These are phyloP conservation scores for Drosophila ambigua DNA, from an alignment of 1,140 invertebrate species.

Conservation along the genomic window DNA sequence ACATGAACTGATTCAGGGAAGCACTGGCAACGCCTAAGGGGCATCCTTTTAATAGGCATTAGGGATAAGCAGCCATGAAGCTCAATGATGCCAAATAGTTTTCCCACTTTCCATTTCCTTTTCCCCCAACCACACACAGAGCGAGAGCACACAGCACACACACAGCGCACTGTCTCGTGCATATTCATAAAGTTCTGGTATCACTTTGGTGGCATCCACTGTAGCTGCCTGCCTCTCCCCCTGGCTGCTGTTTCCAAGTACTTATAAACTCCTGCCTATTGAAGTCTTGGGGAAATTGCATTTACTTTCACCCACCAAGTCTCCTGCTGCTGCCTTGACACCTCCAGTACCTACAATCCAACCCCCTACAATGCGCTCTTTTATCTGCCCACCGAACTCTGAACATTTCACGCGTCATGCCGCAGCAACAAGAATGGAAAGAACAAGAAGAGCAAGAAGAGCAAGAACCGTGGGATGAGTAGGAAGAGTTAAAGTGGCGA, in stretches of 20 bases:
- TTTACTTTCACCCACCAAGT: conserved; percentile 30
- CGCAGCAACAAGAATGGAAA: conserved; percentile 32
- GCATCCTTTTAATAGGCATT: too few species aligned
- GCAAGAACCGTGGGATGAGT: conserved; percentile 4
- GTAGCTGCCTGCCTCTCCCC: neutral
- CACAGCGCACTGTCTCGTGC: too few species aligned
- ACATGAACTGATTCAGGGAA: too few species aligned
- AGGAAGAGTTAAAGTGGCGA: conserved; percentile 34
- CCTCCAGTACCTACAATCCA: neutral
- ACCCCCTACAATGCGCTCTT: conserved; percentile 9
- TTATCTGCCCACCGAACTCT: conserved; percentile 61
- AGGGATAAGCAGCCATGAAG: too few species aligned
- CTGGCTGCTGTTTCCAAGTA: conserved; percentile 37
- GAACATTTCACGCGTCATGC: conserved; percentile 75
- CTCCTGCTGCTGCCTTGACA: too few species aligned
- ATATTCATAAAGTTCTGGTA: too few species aligned
- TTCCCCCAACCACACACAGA: too few species aligned
- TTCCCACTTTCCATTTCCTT: too few species aligned
- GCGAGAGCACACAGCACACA: too few species aligned
- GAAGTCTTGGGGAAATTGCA: conserved; percentile 74
- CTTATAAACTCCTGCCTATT: conserved; percentile 70
- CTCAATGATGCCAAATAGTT: too few species aligned
- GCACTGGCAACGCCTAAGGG: too few species aligned
- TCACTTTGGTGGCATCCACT: neutral
- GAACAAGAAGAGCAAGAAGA: conserved; percentile 13